Evolutionary conservation across 2,113 vertebrate species (phyloP).

Genomic region (Eptatretus burgeri): DNA sequence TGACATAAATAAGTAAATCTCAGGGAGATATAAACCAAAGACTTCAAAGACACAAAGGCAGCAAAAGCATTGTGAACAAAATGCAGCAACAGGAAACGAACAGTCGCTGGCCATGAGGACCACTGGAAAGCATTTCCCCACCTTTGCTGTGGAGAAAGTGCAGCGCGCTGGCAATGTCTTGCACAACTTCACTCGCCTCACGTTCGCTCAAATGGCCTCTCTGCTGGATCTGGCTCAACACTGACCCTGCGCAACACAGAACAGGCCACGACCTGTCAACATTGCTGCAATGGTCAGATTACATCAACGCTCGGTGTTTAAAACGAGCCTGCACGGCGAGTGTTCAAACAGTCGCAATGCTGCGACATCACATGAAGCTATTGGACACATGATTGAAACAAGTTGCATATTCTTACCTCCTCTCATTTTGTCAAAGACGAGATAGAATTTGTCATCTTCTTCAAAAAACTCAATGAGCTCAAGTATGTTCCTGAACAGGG

Average conservation of each 20-base stretch:
- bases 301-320: too few relatives aligned
- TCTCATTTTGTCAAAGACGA: slow-evolving; percentile 88
- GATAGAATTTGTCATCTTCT: slow-evolving; percentile 85
- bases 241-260: slow-evolving; percentile 28
- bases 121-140: slow-evolving; percentile 11
- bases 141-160: slow-evolving; percentile 94
- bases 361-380: too few relatives aligned
- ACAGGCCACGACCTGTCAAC: too few relatives aligned
- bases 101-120: neutral
- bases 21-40: neutral
- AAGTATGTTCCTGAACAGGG: slow-evolving; percentile 40
- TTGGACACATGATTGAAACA: neutral
- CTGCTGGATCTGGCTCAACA: slow-evolving; percentile 72
- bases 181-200: slow-evolving; percentile 69
- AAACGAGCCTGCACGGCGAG: too few relatives aligned
- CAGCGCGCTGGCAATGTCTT: slow-evolving; percentile 72
- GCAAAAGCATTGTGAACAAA: too few relatives aligned
- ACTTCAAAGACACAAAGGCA: too few relatives aligned
- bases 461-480: slow-evolving; percentile 93
- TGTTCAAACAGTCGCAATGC: too few relatives aligned
- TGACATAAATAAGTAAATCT: too few relatives aligned
- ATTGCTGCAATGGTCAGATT: too few relatives aligned
- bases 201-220: slow-evolving; percentile 66
- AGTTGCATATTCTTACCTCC: slow-evolving; percentile 26
- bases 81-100: neutral